phyloP scores from a whole-genome alignment of 1,140 invertebrate genomes.

The Frieseomelitta varia region DNA sequence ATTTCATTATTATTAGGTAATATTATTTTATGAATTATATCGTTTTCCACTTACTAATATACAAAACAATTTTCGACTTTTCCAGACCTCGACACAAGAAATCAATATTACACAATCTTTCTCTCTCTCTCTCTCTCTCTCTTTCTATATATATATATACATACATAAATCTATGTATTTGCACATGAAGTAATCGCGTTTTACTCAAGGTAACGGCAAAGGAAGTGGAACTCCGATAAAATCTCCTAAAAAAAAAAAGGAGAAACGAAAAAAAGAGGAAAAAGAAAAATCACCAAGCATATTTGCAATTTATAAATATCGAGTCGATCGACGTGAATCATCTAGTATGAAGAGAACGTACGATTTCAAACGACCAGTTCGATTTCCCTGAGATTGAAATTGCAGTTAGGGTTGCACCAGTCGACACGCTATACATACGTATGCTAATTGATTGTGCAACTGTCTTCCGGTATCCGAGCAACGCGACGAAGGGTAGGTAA shows the following conservation, averaged over 20 bases:
- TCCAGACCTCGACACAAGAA: not conserved
- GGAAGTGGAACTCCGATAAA: not conserved
- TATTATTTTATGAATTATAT: too few relatives aligned
- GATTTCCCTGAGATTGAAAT: slow-evolving; percentile 46
- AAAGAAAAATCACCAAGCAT: not conserved
- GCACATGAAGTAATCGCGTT: not conserved
- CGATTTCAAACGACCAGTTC: not conserved
- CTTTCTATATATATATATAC: too few relatives aligned
- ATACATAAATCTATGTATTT: too few relatives aligned
- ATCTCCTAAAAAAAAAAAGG: not conserved
- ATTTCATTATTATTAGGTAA: too few relatives aligned
- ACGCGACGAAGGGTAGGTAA: slow-evolving; percentile 39
- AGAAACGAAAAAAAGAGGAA: not conserved
- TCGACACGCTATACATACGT: slow-evolving; percentile 28
- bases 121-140: too few relatives aligned
- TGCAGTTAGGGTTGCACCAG: slow-evolving; percentile 50
- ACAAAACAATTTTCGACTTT: not conserved
- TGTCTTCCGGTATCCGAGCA: slow-evolving; percentile 44
- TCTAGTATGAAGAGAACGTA: not conserved
- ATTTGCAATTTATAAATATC: not conserved
- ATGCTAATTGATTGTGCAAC: slow-evolving; percentile 59
- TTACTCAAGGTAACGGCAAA: not conserved
- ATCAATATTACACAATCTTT: not conserved
- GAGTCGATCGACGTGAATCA: not conserved
- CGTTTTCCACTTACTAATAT: not conserved